A percentile compares a stretch with the other conserved stretches of the same genome.
Conservation (phyloP, 2,113 vertebrate genomes). For the Bufo gargarizans region DNA sequence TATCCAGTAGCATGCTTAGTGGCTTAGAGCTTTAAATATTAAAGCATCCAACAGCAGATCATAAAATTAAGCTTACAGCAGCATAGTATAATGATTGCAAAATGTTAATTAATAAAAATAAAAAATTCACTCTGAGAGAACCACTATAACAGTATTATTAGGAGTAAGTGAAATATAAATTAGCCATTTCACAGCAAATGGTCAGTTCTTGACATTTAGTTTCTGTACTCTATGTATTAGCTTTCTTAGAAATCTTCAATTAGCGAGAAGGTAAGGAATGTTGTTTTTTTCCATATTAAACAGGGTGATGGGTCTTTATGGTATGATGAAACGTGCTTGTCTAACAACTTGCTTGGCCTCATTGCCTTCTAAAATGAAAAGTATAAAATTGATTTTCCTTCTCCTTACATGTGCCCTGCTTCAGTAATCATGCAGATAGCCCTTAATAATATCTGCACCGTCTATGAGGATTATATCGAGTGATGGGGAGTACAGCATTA, state of each 20-base stretch:
- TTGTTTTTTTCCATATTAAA: slow-evolving; percentile 61
- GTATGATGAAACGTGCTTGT: slow-evolving; percentile 34
- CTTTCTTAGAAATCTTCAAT: slow-evolving; percentile 52
- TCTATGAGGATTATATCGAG: slow-evolving; percentile 35
- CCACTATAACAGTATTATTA: slow-evolving; percentile 43
- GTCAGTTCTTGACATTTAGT: slow-evolving; percentile 62
- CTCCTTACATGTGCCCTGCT: not conserved
- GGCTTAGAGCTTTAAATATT: slow-evolving; percentile 52
- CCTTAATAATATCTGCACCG: slow-evolving; percentile 22
- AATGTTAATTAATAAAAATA: slow-evolving; percentile 62
- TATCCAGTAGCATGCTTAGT: slow-evolving; percentile 18
- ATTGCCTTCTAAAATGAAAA: slow-evolving; percentile 55
- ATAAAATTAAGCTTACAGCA: slow-evolving; percentile 60
- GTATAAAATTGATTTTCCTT: slow-evolving; percentile 28
- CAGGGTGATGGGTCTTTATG: slow-evolving; percentile 29
- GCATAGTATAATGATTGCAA: slow-evolving; percentile 56
- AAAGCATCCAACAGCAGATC: slow-evolving; percentile 60
- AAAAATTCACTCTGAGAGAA: slow-evolving; percentile 36
- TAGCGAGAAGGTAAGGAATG: slow-evolving; percentile 57
- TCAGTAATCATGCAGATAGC: slow-evolving; percentile 21
- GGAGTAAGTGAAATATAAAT: slow-evolving; percentile 52
- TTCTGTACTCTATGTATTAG: not conserved
- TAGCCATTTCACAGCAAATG: slow-evolving; percentile 43
- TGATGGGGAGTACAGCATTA: not conserved
- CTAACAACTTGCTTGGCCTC: slow-evolving; percentile 29